Evolutionary conservation across 2,797 vertebrate species (phyloP), one percentile per base, ranked within the genome.

Genomic region (Knipowitschia caucasica): DNA sequence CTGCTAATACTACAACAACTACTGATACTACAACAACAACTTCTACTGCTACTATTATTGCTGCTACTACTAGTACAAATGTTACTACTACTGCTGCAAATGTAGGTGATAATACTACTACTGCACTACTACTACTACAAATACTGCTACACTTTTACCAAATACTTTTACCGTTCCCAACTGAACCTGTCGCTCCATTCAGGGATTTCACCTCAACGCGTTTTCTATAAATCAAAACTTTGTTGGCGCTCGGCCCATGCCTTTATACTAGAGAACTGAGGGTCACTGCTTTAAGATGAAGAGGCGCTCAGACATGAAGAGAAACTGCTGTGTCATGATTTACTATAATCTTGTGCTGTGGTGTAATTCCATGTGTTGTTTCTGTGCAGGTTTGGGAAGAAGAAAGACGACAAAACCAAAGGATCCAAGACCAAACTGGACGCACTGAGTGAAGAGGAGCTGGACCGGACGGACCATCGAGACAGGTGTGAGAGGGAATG

Each of bases 351-450:
- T 10, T 33, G 20, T 24, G 21, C 2, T 14, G 17, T 65, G 1
- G 14, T 23, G 9, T 7, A 6, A n/a, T 42, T 14, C 42, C 11
- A 21, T 11, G 27, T n/a, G 3, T 5, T 50, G 2, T 55, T n/a
- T 60, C 11, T 44, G 14, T 27, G 4, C 74, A 98, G 96, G 81
- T 98, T 98, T 69, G 94, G 94, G 3, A 96, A 93, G 86, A 98
- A 94, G 82, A 96, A 94, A 70, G 95, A 98, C 0, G 93, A 94
- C 31, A 96, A 92, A 83, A 81, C 75, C 47, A 94, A 86, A 69
- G 15, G 64, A 4, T 53, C 73, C 34, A 94, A 91, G 65, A 87
- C 57, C 50, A 90, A 88, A 59, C 75, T 89, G 40, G 84, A 86
- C 3, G 69, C 72, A 1, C 73, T 92, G 42, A 93, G 86, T 51